Conservation (phyloP, 2,888 invertebrate genomes). For the Acronicta psi region DNA sequence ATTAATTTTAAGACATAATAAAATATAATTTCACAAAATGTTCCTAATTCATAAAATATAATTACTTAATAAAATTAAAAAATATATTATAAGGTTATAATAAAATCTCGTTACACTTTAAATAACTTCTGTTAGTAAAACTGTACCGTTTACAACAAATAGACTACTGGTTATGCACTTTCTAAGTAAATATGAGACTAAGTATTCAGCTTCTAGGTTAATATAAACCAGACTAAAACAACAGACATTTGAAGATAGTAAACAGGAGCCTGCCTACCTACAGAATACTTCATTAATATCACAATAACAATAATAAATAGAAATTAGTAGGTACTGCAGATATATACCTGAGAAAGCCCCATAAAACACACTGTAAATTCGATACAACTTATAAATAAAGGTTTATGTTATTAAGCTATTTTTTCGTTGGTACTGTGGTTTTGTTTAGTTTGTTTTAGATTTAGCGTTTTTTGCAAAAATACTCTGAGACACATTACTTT, state of each 20-base stretch:
- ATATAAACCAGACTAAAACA: conserved; percentile 4
- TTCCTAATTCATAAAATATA: too few species aligned
- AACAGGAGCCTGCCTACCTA: neutral
- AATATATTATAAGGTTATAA: neutral
- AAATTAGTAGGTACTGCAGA: neutral
- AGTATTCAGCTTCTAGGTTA: conserved; percentile 3
- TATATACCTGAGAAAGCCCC: conserved; percentile 15
- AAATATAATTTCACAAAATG: too few species aligned
- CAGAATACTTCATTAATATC: conserved; percentile 4
- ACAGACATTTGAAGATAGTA: neutral
- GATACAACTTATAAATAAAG: conserved; percentile 8
- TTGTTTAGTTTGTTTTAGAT: conserved; percentile 17
- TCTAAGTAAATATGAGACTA: neutral
- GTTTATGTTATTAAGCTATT: conserved; percentile 1
- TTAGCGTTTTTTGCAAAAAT: conserved; percentile 24
- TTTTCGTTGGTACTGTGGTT: conserved; percentile 8
- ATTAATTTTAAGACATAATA: too few species aligned
- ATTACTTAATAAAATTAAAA: neutral
- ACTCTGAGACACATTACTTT: conserved; percentile 21
- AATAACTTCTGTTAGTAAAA: conserved; percentile 1
- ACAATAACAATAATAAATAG: too few species aligned
- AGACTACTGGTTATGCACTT: conserved; percentile 3
- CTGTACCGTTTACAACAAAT: neutral
- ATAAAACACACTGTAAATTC: conserved; percentile 18
- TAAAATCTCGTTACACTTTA: neutral